These are phyloP conservation scores for Neogobius melanostomus DNA, from an alignment of 2,113 vertebrate genomes.

Conservation along the genomic window DNA sequence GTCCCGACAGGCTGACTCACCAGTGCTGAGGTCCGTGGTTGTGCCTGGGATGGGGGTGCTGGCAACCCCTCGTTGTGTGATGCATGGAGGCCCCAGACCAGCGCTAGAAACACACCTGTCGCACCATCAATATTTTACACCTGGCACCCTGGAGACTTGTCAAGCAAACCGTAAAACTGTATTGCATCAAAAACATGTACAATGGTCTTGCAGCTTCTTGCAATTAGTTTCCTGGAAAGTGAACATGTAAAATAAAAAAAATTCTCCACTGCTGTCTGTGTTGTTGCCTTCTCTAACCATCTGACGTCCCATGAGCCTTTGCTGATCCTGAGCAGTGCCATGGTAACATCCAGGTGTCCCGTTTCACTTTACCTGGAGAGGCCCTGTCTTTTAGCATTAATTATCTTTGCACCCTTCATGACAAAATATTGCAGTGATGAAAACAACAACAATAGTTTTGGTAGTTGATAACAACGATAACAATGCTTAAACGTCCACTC, in stretches of 20 bases:
- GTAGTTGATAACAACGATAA: no score
- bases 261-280: neutral
- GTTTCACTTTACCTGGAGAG: constrained; percentile 59
- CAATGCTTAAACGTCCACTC: neutral
- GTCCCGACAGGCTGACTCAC: constrained; percentile 72
- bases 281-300: constrained; percentile 16
- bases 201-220: neutral
- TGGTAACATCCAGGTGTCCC: constrained; percentile 64
- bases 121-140: constrained; percentile 62
- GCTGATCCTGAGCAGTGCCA: constrained; percentile 45
- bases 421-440: neutral
- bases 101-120: constrained; percentile 41
- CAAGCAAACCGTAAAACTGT: neutral
- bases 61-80: constrained; percentile 77
- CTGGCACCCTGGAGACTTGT: constrained; percentile 17
- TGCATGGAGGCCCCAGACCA: constrained; percentile 78
- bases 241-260: neutral
- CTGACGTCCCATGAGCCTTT: constrained; percentile 51
- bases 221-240: neutral
- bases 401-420: neutral
- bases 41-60: constrained; percentile 74
- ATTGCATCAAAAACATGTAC: neutral
- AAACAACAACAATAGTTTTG: neutral
- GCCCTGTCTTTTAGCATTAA: constrained; percentile 15
- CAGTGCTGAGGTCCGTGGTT: constrained; percentile 80